Evolutionary conservation across 2,113 vertebrate genomes (phyloP).

Genomic region (Zapornia atra): DNA sequence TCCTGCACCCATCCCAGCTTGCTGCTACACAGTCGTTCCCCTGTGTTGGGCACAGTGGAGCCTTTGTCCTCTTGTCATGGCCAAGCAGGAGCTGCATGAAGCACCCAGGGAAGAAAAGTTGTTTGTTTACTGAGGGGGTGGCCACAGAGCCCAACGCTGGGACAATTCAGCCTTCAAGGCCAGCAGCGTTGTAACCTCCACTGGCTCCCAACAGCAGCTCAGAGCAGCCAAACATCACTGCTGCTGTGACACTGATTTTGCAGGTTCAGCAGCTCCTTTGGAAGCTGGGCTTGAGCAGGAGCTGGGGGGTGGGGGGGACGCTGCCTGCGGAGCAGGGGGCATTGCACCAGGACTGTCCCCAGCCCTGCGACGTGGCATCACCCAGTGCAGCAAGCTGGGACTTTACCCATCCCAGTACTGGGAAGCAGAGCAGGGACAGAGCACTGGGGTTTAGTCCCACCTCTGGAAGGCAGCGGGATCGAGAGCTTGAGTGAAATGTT

Average conservation of each 20-base stretch:
- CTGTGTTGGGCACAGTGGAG: rapidly evolving
- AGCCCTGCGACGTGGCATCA: neutral
- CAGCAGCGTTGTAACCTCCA: neutral
- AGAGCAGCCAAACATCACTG: neutral
- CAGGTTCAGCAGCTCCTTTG: neutral
- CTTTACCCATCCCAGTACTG: neutral
- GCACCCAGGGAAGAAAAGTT: neutral
- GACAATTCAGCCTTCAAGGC: neutral
- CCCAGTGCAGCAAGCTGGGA: neutral
- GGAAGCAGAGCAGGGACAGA: neutral
- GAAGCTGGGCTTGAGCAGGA: neutral
- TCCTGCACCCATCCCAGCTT: neutral
- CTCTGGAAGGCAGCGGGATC: neutral
- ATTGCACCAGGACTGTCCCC: neutral
- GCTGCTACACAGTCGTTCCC: rapidly evolving
- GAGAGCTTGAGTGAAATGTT: neutral
- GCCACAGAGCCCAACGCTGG: rapidly evolving
- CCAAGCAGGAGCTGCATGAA: neutral
- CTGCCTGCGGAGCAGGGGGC: neutral
- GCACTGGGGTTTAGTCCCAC: too few species aligned
- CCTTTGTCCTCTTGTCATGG: neutral
- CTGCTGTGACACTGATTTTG: neutral
- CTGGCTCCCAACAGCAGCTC: neutral
- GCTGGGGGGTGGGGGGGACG: neutral
- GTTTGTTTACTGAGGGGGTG: neutral